Base-by-base conservation (phyloP, 2,888 invertebrate species). In the Halocaridina rubra region DNA sequence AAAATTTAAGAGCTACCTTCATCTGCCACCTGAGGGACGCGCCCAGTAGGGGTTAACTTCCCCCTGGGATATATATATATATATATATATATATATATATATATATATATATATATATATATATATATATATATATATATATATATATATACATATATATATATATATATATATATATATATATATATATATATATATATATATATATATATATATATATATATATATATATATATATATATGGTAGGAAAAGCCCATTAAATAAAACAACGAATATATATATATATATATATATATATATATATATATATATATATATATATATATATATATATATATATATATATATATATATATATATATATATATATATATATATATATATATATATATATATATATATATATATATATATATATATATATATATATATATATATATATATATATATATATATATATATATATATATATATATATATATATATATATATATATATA, bases 401-500 rank as follows among this genome's bases (percentile, higher is more conserved):
- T 22, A 2, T 67, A 24, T 67, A 13, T 3, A 64, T 3, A 64
- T 64, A 64, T 64, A 64, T 2, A 64, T 64, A 64, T 64, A 4
- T 61, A 61, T 61, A 61, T 22, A 61, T 61, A 61, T 61, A 61
- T 61, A 61, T 13, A 61, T 61, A 61, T 61, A 61, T 61, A 61
- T 61, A 61, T 61, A 61, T 61, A 61, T 61, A 61, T 13, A 61
- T 61, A 61, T 61, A 61, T 61, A 19, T 22, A 61, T 61, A 61
- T 61, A 61, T 61, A 61, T 13, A 22, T 61, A 61, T 32, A 69
- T 69, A 69, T 69, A 69, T 69, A 69, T 69, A 69, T 69, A 69
- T 24, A 69, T 69, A 69, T 69, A 69, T 69, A 69, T 69, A 71
- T 71, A 71, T 71, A 71, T 72, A 72, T 72, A 72, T 33, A 72